Evolutionary conservation across 2,888 invertebrate genomes (phyloP).

Genomic region (Sminthurides aquaticus): DNA sequence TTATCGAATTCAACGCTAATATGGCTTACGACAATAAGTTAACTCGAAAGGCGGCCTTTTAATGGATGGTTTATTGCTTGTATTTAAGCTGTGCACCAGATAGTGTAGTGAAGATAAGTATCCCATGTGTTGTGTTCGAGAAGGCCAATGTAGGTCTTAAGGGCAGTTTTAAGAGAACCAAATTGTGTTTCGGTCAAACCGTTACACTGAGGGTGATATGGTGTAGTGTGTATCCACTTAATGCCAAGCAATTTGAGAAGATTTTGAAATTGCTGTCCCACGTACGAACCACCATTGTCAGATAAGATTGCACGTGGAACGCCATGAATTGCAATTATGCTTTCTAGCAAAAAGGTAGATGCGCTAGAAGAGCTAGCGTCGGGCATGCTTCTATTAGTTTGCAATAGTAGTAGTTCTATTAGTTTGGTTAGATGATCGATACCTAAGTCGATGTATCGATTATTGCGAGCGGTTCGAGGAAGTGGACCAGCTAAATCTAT

Average conservation of each 20-base stretch:
- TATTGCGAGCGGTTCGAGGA: background rate
- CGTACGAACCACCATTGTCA: background rate
- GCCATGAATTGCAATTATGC: background rate
- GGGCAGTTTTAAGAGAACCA: background rate
- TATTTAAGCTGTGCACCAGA: background rate
- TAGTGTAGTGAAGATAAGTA: background rate
- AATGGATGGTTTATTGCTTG: background rate
- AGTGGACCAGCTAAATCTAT: constrained; percentile 12
- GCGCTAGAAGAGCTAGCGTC: background rate
- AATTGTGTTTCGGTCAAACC: background rate
- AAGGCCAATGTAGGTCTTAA: background rate
- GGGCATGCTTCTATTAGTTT: background rate
- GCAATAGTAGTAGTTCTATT: too few relatives aligned
- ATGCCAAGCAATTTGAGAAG: background rate
- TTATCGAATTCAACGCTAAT: background rate
- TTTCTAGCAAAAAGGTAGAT: background rate
- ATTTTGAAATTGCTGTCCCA: background rate
- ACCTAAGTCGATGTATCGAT: constrained; percentile 5
- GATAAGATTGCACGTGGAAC: background rate
- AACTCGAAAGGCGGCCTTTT: background rate
- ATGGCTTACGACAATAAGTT: background rate
- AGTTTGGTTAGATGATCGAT: constrained; percentile 12
- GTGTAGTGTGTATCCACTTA: background rate
- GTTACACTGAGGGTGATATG: too few relatives aligned
- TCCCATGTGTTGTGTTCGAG: too few relatives aligned